A percentile compares a stretch with the other conserved stretches of the same genome.
Conservation (phyloP, 1,140 invertebrate species). For the Watersipora subatra region DNA sequence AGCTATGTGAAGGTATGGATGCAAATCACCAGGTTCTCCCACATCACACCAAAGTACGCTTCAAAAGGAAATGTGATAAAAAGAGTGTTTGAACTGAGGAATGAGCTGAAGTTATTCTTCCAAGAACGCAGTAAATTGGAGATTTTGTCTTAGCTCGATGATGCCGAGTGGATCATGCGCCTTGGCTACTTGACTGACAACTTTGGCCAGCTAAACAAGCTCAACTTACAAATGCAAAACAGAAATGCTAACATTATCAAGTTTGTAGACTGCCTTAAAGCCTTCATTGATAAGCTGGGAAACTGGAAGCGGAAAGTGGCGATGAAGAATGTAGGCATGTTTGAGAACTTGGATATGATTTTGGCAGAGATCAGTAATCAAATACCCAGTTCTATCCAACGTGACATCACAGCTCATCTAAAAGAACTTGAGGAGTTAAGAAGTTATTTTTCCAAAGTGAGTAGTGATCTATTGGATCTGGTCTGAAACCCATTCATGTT, state of each 20-base stretch:
- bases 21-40: neutral
- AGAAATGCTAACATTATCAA: neutral
- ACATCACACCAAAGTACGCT: neutral
- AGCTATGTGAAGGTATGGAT: neutral
- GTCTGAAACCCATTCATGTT: no score
- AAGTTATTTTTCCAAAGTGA: no score
- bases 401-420: no score
- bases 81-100: neutral
- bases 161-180: neutral
- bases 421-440: no score
- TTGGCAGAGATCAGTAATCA: no score
- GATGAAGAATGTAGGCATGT: no score
- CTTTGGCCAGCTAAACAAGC: neutral
- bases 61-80: neutral
- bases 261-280: neutral
- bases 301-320: no score
- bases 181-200: neutral
- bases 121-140: neutral
- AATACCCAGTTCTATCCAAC: no score
- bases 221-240: neutral
- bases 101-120: neutral
- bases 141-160: neutral
- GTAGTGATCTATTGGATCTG: no score
- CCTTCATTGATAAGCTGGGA: no score
- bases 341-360: no score